Base-by-base conservation (phyloP, 2,113 vertebrate genomes). In the Bufo bufo region DNA sequence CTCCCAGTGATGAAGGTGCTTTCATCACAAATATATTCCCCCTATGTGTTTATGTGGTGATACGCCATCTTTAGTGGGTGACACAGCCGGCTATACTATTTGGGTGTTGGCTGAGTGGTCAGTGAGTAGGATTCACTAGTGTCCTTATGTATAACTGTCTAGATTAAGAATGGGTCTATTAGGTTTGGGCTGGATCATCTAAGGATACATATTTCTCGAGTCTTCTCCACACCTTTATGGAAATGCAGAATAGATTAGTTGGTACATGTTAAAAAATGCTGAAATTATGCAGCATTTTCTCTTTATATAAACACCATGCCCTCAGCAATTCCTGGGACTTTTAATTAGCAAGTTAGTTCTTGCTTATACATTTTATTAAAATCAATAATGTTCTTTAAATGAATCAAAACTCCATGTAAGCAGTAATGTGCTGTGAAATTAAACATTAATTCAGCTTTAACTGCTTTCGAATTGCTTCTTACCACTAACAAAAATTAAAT, bases 361-460 rank as follows among this genome's bases (percentile, higher is more conserved):
- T 83, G 86, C 20, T 81, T 82, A 63, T n/a, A 83, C 8, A 19
- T 82, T 82, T 75, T 61, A 65, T 65, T 33, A 52, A 85, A 86
- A 65, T 78, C 58, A 86, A 79, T 86, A 65, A 12, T 56, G 16
- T 86, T 52, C 61, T 63, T 54, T 47, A 66, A 65, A 65, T 86
- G 20, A 66, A 66, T 65, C 59, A 54, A 65, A 52, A 52, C 45
- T 54, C 49, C n/a, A 56, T 14, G 16, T 66, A 69, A 56, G 58
- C 75, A 66, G 75, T 43, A 54, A 80, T 66, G 23, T 79, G 66
- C 49, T 80, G 13, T 79, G 66, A 69, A 81, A 80, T 47, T 12
- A 20, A 50, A 33, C 77, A 87, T 54, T 17, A 66, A 78, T 58
- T 71, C 61, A 45, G 9, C 23, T 43, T 79, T 13, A 80, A 52